Evolutionary conservation across 2,888 invertebrate species (phyloP).

Genomic region (Anorthoa munda): DNA sequence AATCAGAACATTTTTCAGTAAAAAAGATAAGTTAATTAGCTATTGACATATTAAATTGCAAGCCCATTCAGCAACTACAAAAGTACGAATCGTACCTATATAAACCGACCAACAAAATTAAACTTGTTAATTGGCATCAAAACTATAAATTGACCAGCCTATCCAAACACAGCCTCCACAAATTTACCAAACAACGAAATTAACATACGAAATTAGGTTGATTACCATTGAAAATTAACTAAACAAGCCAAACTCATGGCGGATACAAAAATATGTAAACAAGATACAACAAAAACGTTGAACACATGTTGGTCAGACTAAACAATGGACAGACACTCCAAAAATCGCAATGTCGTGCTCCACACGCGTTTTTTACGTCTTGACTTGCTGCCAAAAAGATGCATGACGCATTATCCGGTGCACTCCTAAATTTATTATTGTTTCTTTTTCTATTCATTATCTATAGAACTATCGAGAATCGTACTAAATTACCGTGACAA

Average conservation of each 20-base stretch:
- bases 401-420: slow-evolving; percentile 55
- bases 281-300: slow-evolving; percentile 47
- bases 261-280: slow-evolving; percentile 50
- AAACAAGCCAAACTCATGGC: slow-evolving; percentile 32
- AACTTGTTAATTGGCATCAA: slow-evolving; percentile 31
- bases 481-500: slow-evolving; percentile 42
- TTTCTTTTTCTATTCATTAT: slow-evolving; percentile 23
- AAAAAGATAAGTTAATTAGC: not conserved
- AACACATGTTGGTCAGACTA: slow-evolving; percentile 49
- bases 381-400: slow-evolving; percentile 59
- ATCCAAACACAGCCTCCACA: slow-evolving; percentile 34
- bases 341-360: slow-evolving; percentile 57
- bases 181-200: slow-evolving; percentile 35
- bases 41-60: not conserved
- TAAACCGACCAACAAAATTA: slow-evolving; percentile 19
- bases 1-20: not conserved
- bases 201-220: slow-evolving; percentile 45
- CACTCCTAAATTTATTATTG: slow-evolving; percentile 48
- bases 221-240: slow-evolving; percentile 40
- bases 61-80: not conserved
- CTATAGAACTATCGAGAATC: slow-evolving; percentile 52
- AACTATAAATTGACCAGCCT: slow-evolving; percentile 40
- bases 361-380: slow-evolving; percentile 53
- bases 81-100: not conserved
- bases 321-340: slow-evolving; percentile 58